A percentile compares a stretch with the other conserved stretches of the same genome.
These are phyloP conservation scores for Anthophora plumipes DNA, from an alignment of 2,888 invertebrate genomes.

Conservation along the genomic window DNA sequence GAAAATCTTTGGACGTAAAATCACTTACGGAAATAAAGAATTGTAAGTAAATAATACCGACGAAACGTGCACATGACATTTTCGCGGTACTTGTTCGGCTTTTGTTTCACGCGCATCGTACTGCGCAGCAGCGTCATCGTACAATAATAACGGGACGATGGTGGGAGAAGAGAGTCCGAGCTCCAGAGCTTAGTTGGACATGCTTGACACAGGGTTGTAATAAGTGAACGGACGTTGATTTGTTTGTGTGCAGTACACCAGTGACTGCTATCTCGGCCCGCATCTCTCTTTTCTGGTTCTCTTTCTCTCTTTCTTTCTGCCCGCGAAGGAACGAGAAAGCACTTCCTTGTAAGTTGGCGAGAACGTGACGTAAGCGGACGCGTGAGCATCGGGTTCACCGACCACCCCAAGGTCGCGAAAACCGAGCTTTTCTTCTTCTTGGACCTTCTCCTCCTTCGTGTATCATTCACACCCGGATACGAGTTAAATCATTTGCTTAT, in stretches of 20 bases:
- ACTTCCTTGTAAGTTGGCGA: slow-evolving; percentile 58
- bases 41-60: too few species aligned
- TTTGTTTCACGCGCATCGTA: too few species aligned
- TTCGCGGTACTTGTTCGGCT: too few species aligned
- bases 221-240: slow-evolving; percentile 27
- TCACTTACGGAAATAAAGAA: too few species aligned
- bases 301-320: slow-evolving; percentile 18
- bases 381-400: slow-evolving; percentile 54
- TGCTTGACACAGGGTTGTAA: slow-evolving; percentile 3
- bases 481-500: background rate
- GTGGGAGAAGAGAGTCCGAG: too few species aligned
- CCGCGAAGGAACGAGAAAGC: slow-evolving; percentile 46
- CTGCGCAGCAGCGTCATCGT: too few species aligned
- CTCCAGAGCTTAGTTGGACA: too few species aligned
- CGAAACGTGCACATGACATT: too few species aligned
- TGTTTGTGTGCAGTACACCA: slow-evolving; percentile 29
- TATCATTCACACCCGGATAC: background rate
- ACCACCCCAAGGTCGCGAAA: slow-evolving; percentile 60
- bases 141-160: too few species aligned
- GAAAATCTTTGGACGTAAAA: too few species aligned
- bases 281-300: slow-evolving; percentile 23
- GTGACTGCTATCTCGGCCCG: slow-evolving; percentile 25
- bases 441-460: background rate
- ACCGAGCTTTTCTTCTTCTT: slow-evolving; percentile 39
- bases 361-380: slow-evolving; percentile 58